These are phyloP conservation scores for Vireo griseus DNA, from an alignment of 2,797 vertebrate species.

Conservation along the genomic window DNA sequence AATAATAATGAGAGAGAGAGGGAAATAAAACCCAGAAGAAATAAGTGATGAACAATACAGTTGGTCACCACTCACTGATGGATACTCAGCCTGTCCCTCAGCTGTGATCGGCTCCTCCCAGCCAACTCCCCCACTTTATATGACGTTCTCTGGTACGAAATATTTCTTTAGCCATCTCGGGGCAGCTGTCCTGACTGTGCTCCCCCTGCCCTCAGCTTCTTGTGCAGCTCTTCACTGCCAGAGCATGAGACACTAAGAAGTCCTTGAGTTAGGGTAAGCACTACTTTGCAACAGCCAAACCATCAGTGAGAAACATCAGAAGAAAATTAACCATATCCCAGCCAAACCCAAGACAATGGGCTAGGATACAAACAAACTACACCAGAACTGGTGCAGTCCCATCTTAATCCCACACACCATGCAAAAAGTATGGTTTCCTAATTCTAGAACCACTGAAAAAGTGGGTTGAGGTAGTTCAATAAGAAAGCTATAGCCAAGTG, in stretches of 20 bases:
- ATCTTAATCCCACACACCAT: neutral
- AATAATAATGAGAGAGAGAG: neutral
- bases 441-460: neutral
- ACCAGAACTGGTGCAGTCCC: neutral
- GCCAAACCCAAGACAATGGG: neutral
- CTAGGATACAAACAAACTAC: neutral
- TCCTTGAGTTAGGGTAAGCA: neutral
- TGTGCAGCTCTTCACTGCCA: neutral
- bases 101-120: accelerated
- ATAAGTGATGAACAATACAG: neutral
- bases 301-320: neutral
- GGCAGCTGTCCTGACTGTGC: neutral
- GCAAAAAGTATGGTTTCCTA: neutral
- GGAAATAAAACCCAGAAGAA: neutral
- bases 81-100: neutral
- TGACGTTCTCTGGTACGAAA: neutral
- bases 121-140: neutral
- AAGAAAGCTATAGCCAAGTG: neutral
- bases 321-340: neutral
- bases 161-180: accelerated
- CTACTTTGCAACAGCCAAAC: neutral
- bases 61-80: neutral
- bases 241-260: neutral
- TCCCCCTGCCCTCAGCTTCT: neutral
- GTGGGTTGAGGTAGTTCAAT: neutral